phyloP scores from a whole-genome alignment of 2,113 vertebrate species.

The Oryzias woworae region DNA sequence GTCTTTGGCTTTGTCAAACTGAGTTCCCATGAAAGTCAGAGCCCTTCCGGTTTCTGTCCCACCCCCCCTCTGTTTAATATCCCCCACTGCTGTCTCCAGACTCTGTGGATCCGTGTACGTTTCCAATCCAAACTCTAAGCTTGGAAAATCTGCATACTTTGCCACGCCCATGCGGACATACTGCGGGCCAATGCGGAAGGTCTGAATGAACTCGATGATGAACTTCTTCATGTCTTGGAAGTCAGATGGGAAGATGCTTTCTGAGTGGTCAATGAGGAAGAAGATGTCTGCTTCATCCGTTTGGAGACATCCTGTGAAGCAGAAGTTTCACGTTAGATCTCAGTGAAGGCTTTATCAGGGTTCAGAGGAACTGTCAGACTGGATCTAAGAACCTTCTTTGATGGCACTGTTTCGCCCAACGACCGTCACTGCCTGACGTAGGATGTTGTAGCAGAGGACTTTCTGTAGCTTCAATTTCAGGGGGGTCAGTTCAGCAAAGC shows the following conservation, averaged over 20 bases:
- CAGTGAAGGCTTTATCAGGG: not conserved
- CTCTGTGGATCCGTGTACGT: slow-evolving; percentile 33
- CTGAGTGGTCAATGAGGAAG: slow-evolving; percentile 86
- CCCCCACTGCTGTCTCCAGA: slow-evolving; percentile 71
- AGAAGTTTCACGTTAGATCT: not conserved
- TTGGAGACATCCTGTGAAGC: slow-evolving; percentile 76
- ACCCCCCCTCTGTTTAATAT: slow-evolving; percentile 68
- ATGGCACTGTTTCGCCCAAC: slow-evolving; percentile 8
- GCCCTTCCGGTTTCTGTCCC: slow-evolving; percentile 78
- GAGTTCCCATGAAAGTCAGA: slow-evolving; percentile 69
- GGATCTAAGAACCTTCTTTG: slow-evolving; percentile 73
- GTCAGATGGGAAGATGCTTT: slow-evolving; percentile 70
- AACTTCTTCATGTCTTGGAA: slow-evolving; percentile 85
- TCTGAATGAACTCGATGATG: slow-evolving; percentile 72
- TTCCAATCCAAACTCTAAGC: slow-evolving; percentile 72
- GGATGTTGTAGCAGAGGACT: slow-evolving; percentile 73
- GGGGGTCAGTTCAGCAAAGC: slow-evolving; percentile 70
- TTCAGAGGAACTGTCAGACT: too few species aligned
- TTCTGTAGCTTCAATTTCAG: slow-evolving; percentile 72
- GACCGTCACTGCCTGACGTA: slow-evolving; percentile 21
- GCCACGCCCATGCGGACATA: slow-evolving; percentile 79
- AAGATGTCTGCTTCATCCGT: slow-evolving; percentile 86
- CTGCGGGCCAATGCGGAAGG: slow-evolving; percentile 76
- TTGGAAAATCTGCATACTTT: slow-evolving; percentile 68
- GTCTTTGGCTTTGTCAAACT: slow-evolving; percentile 63